These are phyloP conservation scores for Poecilia wingei DNA, from an alignment of 2,797 vertebrate genomes.

Conservation along the genomic window DNA sequence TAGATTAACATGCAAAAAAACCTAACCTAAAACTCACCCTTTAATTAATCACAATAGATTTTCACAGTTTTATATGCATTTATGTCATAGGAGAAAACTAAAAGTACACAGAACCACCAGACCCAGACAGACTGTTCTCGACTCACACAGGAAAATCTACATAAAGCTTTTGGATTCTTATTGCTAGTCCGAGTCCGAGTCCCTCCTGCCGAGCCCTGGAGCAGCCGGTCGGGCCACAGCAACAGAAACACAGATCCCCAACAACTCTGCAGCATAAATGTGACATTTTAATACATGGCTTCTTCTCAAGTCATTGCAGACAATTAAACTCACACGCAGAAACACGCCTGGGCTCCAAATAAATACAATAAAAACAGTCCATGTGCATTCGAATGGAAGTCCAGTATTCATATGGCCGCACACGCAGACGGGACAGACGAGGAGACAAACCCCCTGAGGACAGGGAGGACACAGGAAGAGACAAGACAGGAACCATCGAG, in stretches of 20 bases:
- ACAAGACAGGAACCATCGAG: constrained; percentile 37
- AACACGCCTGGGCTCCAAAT: constrained; percentile 77
- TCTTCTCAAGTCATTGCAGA: constrained; percentile 82
- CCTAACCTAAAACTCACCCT: constrained; percentile 95
- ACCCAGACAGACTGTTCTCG: constrained; percentile 81
- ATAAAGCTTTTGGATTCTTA: constrained; percentile 95
- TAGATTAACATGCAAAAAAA: constrained; percentile 90
- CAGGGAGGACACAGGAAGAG: constrained; percentile 31
- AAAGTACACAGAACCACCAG: constrained; percentile 80
- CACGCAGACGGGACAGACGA: constrained; percentile 32
- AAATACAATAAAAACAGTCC: constrained; percentile 83
- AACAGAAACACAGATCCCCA: constrained; percentile 62
- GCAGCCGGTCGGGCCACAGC: constrained; percentile 57
- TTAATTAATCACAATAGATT: constrained; percentile 91
- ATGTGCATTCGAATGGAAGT: constrained; percentile 71
- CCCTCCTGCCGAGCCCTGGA: constrained; percentile 55
- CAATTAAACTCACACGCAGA: constrained; percentile 41
- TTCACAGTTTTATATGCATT: constrained; percentile 93
- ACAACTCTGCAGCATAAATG: constrained; percentile 82
- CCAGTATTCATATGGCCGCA: constrained; percentile 72
- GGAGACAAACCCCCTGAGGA: background rate
- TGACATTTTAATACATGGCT: constrained; percentile 87
- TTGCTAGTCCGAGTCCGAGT: constrained; percentile 83
- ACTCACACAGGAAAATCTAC: constrained; percentile 83
- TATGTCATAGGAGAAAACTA: constrained; percentile 71